phyloP scores from a whole-genome alignment of 2,113 vertebrate genomes.

The Oenanthe melanoleuca region DNA sequence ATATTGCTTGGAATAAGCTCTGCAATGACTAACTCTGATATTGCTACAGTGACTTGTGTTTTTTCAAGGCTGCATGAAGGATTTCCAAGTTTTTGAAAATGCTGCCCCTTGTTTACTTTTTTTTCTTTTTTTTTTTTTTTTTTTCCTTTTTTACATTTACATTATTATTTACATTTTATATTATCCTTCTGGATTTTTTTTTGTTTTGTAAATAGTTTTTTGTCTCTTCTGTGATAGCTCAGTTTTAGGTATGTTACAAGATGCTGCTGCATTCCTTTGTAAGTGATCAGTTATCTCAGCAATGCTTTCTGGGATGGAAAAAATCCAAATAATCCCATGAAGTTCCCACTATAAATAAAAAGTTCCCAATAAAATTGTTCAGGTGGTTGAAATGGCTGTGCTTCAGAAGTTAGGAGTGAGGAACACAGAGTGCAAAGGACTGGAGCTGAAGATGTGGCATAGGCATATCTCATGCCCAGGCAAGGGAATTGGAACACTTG shows the following conservation, averaged over 20 bases:
- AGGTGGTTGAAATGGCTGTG: neutral
- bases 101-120: neutral
- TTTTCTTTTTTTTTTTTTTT: no score
- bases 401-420: neutral
- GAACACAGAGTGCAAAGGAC: neutral
- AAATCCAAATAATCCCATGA: neutral
- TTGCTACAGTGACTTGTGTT: neutral
- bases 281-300: neutral
- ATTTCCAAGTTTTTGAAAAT: neutral
- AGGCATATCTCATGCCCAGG: neutral
- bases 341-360: neutral
- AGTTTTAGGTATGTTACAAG: neutral
- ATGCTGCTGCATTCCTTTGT: neutral
- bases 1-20: slow-evolving; percentile 30
- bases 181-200: neutral
- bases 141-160: neutral
- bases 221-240: neutral
- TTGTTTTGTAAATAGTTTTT: neutral
- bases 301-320: neutral
- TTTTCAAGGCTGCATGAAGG: neutral
- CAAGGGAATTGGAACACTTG: neutral
- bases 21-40: neutral
- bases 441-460: neutral
- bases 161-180: neutral
- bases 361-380: neutral